Percentiles rank a stretch among this genome's conserved stretches.
Evolutionary conservation across 2,888 invertebrate genomes (phyloP).

Genomic region (Tillus elongatus): DNA sequence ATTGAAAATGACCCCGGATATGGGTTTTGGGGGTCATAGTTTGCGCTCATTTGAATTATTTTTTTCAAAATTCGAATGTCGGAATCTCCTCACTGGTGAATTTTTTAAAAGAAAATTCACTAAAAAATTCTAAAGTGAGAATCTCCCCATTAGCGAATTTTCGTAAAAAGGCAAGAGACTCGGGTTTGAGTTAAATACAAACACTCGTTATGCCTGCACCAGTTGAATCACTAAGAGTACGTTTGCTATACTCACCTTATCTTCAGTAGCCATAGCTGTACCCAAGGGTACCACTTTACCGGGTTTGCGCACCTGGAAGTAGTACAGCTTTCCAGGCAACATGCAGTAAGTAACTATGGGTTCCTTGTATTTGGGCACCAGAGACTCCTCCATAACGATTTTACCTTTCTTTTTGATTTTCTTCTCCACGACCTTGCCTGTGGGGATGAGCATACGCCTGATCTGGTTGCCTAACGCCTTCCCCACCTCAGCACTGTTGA

Average conservation of each 20-base stretch:
- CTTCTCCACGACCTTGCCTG: slow-evolving; percentile 4
- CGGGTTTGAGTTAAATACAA: too few species aligned
- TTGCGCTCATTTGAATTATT: too few species aligned
- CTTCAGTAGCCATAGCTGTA: slow-evolving; percentile 37
- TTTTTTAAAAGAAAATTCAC: too few species aligned
- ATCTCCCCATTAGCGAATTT: too few species aligned
- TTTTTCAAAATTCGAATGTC: too few species aligned
- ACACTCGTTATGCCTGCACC: too few species aligned
- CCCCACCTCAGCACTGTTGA: slow-evolving; percentile 55
- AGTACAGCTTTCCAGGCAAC: slow-evolving; percentile 53
- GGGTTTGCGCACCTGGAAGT: slow-evolving; percentile 50
- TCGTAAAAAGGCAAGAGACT: too few species aligned
- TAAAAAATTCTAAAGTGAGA: too few species aligned
- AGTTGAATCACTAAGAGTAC: neutral
- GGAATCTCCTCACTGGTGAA: too few species aligned
- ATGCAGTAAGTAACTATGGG: slow-evolving; percentile 42
- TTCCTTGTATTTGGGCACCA: slow-evolving; percentile 34
- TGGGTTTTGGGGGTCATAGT: too few species aligned
- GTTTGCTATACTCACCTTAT: slow-evolving; percentile 29
- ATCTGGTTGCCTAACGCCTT: slow-evolving; percentile 42
- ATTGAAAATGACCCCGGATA: too few species aligned
- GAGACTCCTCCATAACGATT: slow-evolving; percentile 6
- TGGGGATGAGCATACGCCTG: slow-evolving; percentile 17
- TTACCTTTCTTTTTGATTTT: slow-evolving; percentile 1
- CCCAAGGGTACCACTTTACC: slow-evolving; percentile 49